A percentile compares a stretch with the other conserved stretches of the same genome.
Evolutionary conservation across 2,113 vertebrate species (phyloP).

Genomic region (Fukomys damarensis): DNA sequence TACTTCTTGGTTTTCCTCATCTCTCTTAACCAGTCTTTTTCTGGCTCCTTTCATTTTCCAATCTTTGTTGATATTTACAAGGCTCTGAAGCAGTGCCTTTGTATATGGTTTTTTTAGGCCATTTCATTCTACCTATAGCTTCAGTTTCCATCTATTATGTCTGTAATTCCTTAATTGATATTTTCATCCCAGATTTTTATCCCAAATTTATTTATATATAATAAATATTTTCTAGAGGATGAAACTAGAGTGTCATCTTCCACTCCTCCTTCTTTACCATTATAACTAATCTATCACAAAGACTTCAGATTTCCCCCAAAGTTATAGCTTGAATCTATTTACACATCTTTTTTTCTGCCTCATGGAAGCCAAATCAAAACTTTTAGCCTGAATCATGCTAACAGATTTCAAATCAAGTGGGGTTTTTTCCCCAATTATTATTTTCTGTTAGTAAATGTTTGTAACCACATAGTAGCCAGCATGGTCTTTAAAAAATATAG

Average conservation of each 20-base stretch:
- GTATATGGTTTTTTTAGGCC: neutral
- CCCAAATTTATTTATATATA: neutral
- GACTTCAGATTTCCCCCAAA: neutral
- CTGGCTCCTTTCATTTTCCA: neutral
- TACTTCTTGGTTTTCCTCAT: neutral
- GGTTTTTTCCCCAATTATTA: neutral
- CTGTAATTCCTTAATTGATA: neutral
- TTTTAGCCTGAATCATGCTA: neutral
- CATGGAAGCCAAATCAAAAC: neutral
- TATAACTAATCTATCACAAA: neutral
- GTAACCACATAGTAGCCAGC: neutral
- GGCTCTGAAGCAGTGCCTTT: neutral
- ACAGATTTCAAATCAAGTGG: neutral
- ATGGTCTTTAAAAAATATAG: neutral
- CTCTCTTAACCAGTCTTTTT: neutral
- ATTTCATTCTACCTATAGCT: neutral
- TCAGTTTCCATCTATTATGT: neutral
- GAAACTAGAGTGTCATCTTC: neutral
- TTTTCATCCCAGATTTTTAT: conserved; percentile 9
- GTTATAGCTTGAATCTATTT: neutral
- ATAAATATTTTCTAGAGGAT: neutral
- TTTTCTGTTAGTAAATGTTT: neutral
- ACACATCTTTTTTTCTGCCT: neutral
- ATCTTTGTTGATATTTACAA: neutral
- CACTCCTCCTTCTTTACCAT: neutral